These are phyloP conservation scores for Sarcophaga bullata DNA, from an alignment of 1,140 invertebrate genomes.

Conservation along the genomic window DNA sequence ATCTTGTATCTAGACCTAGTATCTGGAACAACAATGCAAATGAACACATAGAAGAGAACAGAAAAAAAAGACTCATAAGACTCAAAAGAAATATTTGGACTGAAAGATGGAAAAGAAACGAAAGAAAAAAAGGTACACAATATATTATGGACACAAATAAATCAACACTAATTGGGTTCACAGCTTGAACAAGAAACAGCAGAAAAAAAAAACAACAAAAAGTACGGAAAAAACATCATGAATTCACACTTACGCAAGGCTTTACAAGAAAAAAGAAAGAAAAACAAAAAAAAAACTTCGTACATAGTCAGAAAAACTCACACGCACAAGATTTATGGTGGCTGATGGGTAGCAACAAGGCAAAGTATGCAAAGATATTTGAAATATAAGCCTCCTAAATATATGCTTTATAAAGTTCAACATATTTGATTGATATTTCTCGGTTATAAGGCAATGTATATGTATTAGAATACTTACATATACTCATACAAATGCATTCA, in stretches of 20 bases:
- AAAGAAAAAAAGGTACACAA: not conserved
- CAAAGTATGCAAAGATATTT: not conserved
- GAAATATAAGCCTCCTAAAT: not conserved
- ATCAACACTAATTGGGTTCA: conserved; percentile 39
- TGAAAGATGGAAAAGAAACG: not conserved
- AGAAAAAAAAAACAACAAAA: not conserved
- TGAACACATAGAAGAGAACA: not conserved
- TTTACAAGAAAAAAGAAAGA: not conserved
- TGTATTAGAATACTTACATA: no score
- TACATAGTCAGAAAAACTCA: not conserved
- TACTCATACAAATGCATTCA: no score
- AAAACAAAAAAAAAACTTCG: not conserved
- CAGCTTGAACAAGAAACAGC: conserved; percentile 1
- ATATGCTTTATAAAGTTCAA: not conserved
- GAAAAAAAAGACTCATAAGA: not conserved
- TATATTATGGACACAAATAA: conserved; percentile 38
- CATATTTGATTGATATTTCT: not conserved
- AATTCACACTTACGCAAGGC: no score
- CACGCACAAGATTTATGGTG: not conserved
- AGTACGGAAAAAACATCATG: no score
- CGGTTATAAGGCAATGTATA: not conserved
- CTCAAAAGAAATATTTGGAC: not conserved
- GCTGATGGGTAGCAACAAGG: not conserved
- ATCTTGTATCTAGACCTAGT: not conserved
- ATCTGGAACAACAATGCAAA: no score